Evolutionary conservation across 1,140 invertebrate genomes (phyloP), one percentile per base, ranked within the genome.

Genomic region (Leptonema lineaticorne): DNA sequence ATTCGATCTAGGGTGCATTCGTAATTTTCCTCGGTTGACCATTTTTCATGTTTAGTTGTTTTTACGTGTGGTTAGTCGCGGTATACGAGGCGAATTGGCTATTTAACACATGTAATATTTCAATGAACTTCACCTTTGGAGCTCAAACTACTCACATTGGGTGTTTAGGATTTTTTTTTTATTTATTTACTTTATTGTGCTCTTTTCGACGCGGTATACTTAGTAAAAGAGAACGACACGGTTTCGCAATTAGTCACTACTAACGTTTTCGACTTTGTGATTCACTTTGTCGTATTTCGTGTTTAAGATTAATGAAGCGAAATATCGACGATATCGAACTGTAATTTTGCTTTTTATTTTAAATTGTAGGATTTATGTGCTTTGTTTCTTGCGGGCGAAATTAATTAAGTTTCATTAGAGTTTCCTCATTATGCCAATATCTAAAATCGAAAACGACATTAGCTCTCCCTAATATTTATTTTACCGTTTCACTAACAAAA

Each of bases 231-330:
- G n/a, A n/a, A 2, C 3, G n/a, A 24, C 50, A 53, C 24, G 50
- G 50, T 53, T 53, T 53, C 50, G 50, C 50, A 53, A 53, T 53
- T 53, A 53, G 50, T 53, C 46, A 2, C n/a, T n/a, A 14, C 46
- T 1, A 8, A 20, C 20, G 50, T 53, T 41, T 50, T 1, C 50
- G 5, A 26, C 1, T 20, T 20, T 53, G 22, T 53, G 27, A 53
- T 53, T 53, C 24, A 26, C 50, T 53, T 53, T 26, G 50, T 24
- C 22, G 50, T 53, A 22, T 24, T n/a, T 2, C 7, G 20, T 26
- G 20, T 53, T 26, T 24, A 24, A 53, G 11, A 53, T 53, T 53
- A 53, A 53, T 53, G 50, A 53, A 53, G 50, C 6, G 50, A 53
- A 24, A 26, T 24, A 53, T 26, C 11, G 11, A 33, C 30, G 30